These are phyloP conservation scores for Sinocyclocheilus anshuiensis DNA, from an alignment of 2,113 vertebrate genomes.

Conservation along the genomic window DNA sequence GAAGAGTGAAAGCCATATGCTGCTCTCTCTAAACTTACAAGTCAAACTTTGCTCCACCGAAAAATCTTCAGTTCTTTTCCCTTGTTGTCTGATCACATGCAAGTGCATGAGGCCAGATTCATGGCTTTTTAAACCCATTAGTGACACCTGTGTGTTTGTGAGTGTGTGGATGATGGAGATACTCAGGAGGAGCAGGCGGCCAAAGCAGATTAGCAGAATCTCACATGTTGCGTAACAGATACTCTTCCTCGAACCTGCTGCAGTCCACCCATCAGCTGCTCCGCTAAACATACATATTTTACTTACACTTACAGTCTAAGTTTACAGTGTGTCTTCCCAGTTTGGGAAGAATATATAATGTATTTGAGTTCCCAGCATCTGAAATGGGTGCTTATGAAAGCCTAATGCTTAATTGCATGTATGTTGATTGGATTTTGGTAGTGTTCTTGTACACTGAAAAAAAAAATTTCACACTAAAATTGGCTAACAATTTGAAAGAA, in stretches of 20 bases:
- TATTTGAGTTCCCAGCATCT: not conserved
- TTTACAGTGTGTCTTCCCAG: slow-evolving; percentile 32
- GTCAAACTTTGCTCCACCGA: not conserved
- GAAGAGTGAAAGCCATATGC: no score
- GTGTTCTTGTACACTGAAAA: no score
- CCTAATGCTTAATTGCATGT: not conserved
- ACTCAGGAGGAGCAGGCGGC: slow-evolving; percentile 69
- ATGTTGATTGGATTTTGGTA: no score
- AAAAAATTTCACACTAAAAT: no score
- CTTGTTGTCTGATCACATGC: slow-evolving; percentile 64
- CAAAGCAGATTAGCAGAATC: slow-evolving; percentile 82
- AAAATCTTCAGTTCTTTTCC: slow-evolving; percentile 10
- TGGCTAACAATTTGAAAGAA: no score
- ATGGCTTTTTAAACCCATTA: slow-evolving; percentile 82
- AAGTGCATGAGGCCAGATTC: slow-evolving; percentile 46
- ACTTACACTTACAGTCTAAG: slow-evolving; percentile 56
- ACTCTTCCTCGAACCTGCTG: slow-evolving; percentile 73
- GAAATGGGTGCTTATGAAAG: not conserved
- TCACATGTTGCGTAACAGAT: slow-evolving; percentile 85
- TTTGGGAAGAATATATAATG: slow-evolving; percentile 37
- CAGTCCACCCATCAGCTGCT: slow-evolving; percentile 53
- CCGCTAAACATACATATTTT: slow-evolving; percentile 68
- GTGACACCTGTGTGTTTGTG: slow-evolving; percentile 82
- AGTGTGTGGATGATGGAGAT: slow-evolving; percentile 57
- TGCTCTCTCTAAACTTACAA: not conserved